Percentiles rank a stretch among this genome's conserved stretches.
These are phyloP conservation scores for Sinelater perroti DNA, from an alignment of 2,888 invertebrate genomes.

Conservation along the genomic window DNA sequence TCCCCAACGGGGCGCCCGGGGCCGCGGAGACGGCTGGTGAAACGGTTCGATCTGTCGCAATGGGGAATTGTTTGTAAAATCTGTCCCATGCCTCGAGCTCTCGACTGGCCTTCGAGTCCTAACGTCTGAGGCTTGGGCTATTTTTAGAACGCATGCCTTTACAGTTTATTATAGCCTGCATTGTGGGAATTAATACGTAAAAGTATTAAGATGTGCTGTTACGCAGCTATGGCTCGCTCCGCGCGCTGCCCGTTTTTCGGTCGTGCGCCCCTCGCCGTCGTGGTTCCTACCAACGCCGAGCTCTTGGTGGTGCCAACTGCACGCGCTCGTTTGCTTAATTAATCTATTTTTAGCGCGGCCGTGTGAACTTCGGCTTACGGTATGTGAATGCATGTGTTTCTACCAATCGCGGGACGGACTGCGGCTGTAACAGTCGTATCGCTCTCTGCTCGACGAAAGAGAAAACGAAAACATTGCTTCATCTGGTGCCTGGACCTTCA, in stretches of 20 bases:
- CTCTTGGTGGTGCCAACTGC: too few relatives aligned
- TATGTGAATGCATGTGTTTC: slow-evolving; percentile 4
- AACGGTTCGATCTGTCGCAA: slow-evolving; percentile 3
- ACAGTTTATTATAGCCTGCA: slow-evolving; percentile 50
- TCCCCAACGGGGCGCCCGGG: too few relatives aligned
- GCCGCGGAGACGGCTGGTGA: too few relatives aligned
- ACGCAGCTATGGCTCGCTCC: too few relatives aligned
- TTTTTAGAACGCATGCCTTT: slow-evolving; percentile 55
- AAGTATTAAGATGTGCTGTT: slow-evolving; percentile 14
- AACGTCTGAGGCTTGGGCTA: slow-evolving; percentile 53
- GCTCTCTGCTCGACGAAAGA: too few relatives aligned
- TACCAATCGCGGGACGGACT: too few relatives aligned
- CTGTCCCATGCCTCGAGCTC: slow-evolving; percentile 46
- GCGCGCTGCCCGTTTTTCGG: too few relatives aligned
- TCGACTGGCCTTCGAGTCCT: slow-evolving; percentile 54
- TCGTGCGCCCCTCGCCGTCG: too few relatives aligned
- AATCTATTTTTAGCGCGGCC: slow-evolving; percentile 28
- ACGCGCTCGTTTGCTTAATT: slow-evolving; percentile 1
- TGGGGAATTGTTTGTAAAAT: slow-evolving; percentile 27
- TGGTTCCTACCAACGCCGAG: too few relatives aligned
- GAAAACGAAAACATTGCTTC: too few relatives aligned
- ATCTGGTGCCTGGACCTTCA: too few relatives aligned
- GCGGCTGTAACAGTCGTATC: too few relatives aligned
- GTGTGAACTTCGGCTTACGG: slow-evolving; percentile 17
- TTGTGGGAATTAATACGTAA: slow-evolving; percentile 34